Conservation (phyloP, 2,113 vertebrate genomes). For the Pteruthius melanotis region DNA sequence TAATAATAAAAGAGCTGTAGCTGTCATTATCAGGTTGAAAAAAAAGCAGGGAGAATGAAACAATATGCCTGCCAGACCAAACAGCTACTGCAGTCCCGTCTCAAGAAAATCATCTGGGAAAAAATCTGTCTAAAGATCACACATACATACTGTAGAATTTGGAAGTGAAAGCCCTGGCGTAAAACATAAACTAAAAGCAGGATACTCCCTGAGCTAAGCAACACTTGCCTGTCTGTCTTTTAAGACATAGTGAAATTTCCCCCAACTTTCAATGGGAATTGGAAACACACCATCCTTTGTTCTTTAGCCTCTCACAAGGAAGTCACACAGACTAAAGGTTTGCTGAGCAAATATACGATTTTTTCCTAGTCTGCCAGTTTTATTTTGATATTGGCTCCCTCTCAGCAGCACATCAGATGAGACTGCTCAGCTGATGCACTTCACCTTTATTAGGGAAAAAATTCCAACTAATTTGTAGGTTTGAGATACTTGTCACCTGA, state of each 20-base stretch:
- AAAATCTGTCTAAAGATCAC: not conserved
- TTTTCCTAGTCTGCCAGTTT: not conserved
- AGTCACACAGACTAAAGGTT: not conserved
- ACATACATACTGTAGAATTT: not conserved
- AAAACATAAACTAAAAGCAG: not conserved
- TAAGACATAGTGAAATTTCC: not conserved
- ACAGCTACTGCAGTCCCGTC: not conserved
- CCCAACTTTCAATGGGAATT: not conserved
- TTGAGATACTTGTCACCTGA: not conserved
- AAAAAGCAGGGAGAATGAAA: not conserved
- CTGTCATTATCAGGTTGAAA: not conserved
- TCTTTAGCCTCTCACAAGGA: not conserved
- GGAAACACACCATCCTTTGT: conserved; percentile 6
- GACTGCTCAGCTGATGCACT: not conserved
- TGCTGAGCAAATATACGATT: not conserved
- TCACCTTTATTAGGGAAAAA: not conserved
- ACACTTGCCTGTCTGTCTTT: not conserved
- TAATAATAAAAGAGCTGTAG: not conserved
- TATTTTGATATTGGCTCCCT: not conserved
- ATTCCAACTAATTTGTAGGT: not conserved
- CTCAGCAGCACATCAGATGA: not conserved
- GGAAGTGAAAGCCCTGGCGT: not conserved
- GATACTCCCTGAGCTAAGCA: not conserved
- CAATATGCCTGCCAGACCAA: not conserved
- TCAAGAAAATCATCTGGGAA: not conserved